Conservation (phyloP, 2,797 vertebrate species). For the Kryptopterus vitreolus region DNA sequence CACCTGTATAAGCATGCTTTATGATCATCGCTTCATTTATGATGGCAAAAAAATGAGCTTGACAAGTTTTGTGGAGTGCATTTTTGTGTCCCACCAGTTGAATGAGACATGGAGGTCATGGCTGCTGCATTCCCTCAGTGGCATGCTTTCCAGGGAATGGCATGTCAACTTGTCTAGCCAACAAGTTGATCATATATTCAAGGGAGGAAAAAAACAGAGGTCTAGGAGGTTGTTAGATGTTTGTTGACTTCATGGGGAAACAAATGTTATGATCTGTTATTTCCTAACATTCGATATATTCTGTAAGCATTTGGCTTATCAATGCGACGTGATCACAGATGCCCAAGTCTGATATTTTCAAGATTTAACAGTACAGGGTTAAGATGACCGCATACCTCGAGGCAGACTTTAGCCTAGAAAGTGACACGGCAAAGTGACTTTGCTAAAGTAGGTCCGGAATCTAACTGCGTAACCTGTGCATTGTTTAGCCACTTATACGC, state of each 20-base stretch:
- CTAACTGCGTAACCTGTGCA: not conserved
- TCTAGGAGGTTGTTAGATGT: not conserved
- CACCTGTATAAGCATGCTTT: slow-evolving; percentile 5
- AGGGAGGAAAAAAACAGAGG: too few species aligned
- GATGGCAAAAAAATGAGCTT: not conserved
- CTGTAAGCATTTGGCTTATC: not conserved
- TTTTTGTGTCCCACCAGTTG: slow-evolving; percentile 38
- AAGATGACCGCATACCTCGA: not conserved
- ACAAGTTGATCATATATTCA: not conserved
- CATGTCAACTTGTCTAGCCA: not conserved
- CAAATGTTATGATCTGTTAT: not conserved
- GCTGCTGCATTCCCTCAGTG: slow-evolving; percentile 25
- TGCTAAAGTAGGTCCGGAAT: slow-evolving; percentile 11
- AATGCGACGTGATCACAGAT: not conserved
- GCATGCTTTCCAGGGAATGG: not conserved
- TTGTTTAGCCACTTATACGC: not conserved
- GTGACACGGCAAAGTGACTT: slow-evolving; percentile 26
- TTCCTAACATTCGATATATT: too few species aligned
- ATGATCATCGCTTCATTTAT: not conserved
- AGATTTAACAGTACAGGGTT: not conserved
- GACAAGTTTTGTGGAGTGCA: slow-evolving; percentile 10
- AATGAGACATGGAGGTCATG: slow-evolving; percentile 48
- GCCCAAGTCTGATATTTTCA: not conserved
- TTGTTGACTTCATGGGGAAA: not conserved
- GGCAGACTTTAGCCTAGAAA: slow-evolving; percentile 6